A percentile compares a stretch with the other conserved stretches of the same genome.
Evolutionary conservation across 1,140 invertebrate genomes (phyloP).

Genomic region (Plutomurus gul): DNA sequence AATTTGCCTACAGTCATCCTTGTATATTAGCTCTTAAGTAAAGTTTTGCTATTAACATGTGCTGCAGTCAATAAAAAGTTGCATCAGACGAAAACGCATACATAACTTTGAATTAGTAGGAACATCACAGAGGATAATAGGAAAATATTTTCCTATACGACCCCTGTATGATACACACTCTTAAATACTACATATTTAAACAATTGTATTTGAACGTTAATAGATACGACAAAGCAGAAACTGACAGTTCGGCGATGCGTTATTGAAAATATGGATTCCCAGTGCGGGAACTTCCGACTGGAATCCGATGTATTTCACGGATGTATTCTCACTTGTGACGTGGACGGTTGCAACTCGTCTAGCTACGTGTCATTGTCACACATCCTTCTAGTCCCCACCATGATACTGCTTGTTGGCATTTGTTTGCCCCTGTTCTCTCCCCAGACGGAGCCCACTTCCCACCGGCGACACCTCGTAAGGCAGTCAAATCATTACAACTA

Average conservation of each 20-base stretch:
- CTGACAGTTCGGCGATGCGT: conserved; percentile 63
- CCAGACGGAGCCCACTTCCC: background rate
- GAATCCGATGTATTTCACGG: conserved; percentile 61
- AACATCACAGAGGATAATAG: no score
- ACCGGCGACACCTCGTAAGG: background rate
- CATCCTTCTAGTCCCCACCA: background rate
- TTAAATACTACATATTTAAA: no score
- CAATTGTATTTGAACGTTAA: no score
- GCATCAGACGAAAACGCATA: no score
- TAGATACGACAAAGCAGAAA: conserved; percentile 56
- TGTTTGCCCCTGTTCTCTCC: background rate
- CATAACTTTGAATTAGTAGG: no score
- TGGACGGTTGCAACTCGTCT: conserved; percentile 59
- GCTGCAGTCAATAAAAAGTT: no score
- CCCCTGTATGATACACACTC: no score
- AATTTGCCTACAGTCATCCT: no score
- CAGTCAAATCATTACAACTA: background rate
- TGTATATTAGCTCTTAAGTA: no score
- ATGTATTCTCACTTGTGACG: conserved; percentile 64
- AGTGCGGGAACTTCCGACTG: conserved; percentile 62
- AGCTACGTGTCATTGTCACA: background rate
- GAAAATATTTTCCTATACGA: no score
- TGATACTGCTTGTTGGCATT: background rate
- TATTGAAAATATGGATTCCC: conserved; percentile 65
- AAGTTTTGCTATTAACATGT: no score